A percentile compares a stretch with the other conserved stretches of the same genome.
phyloP scores from a whole-genome alignment of 1,140 invertebrate genomes.

The Colletes latitarsis region DNA sequence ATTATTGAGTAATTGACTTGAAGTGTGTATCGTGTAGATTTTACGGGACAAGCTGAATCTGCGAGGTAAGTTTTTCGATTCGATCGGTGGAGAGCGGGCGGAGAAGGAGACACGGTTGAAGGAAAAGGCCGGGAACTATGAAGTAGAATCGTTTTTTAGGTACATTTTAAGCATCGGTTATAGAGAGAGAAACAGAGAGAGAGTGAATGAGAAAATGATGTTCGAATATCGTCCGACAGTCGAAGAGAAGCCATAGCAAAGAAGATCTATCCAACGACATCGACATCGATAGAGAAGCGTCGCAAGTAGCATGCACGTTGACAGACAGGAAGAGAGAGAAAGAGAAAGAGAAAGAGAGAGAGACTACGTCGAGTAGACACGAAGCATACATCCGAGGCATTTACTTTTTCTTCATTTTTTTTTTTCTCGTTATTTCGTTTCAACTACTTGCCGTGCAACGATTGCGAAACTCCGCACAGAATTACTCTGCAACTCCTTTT shows the following conservation, averaged over 20 bases:
- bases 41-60: slow-evolving; percentile 63
- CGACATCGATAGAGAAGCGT: slow-evolving; percentile 49
- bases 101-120: not conserved
- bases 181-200: slow-evolving; percentile 31
- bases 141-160: slow-evolving; percentile 2
- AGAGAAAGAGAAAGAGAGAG: slow-evolving; percentile 16
- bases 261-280: slow-evolving; percentile 53
- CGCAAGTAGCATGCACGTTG: slow-evolving; percentile 18
- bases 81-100: not conserved
- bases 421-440: not conserved
- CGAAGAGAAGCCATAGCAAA: slow-evolving; percentile 35
- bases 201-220: slow-evolving; percentile 3
- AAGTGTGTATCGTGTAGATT: slow-evolving; percentile 70
- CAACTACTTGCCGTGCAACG: not conserved
- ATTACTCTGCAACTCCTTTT: not conserved
- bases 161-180: slow-evolving; percentile 26
- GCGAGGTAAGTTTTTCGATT: slow-evolving; percentile 11
- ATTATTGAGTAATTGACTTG: slow-evolving; percentile 79
- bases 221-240: slow-evolving; percentile 39
- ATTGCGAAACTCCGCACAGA: slow-evolving; percentile 12
- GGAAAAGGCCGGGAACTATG: not conserved
- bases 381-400: too few relatives aligned
- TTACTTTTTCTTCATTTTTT: not conserved
- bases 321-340: not conserved
- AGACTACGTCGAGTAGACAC: slow-evolving; percentile 26